phyloP scores from a whole-genome alignment of 2,888 invertebrate species.

The Thymelicus acteon region DNA sequence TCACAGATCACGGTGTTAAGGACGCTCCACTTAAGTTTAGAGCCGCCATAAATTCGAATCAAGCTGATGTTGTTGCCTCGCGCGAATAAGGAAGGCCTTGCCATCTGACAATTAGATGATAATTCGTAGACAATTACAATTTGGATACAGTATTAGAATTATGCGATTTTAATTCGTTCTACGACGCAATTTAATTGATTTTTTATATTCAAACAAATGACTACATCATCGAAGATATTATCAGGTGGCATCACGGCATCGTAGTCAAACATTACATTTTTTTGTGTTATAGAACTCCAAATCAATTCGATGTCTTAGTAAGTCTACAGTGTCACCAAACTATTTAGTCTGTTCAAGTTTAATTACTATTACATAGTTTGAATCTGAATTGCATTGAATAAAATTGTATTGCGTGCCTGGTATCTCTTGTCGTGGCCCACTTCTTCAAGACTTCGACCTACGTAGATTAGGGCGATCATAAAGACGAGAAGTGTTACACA shows the following conservation, averaged over 20 bases:
- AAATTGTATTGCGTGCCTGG: no score
- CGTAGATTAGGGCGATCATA: no score
- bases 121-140: conserved; percentile 27
- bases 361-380: no score
- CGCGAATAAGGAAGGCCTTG: conserved; percentile 29
- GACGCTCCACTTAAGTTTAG: conserved; percentile 56
- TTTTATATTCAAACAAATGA: conserved; percentile 21
- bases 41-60: conserved; percentile 60
- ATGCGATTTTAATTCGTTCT: conserved; percentile 19
- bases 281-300: not conserved
- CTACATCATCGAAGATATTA: not conserved
- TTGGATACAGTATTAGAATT: conserved; percentile 10
- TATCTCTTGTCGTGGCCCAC: no score
- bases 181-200: conserved; percentile 5
- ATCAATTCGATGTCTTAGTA: no score
- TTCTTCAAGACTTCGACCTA: no score
- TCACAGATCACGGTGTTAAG: conserved; percentile 47
- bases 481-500: no score
- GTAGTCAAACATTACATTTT: not conserved
- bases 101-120: conserved; percentile 19
- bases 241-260: not conserved
- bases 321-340: no score
- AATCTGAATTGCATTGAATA: no score
- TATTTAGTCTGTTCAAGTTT: no score
- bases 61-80: conserved; percentile 44